phyloP scores from a whole-genome alignment of 2,888 invertebrate genomes.

The Neoscelio sp. region DNA sequence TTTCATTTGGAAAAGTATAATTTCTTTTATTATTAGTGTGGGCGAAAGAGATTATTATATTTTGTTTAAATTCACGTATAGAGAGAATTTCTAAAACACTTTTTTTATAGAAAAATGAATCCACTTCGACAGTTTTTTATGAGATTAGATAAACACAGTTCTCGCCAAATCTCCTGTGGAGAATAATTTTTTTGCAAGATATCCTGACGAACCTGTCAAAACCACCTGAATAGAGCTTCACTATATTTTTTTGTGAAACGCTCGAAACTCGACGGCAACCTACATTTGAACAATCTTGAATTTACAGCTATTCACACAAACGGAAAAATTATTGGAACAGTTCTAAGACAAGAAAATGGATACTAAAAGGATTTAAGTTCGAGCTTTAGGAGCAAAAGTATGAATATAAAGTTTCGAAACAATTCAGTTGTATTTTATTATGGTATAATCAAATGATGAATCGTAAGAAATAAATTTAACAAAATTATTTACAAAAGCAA shows the following conservation, averaged over 20 bases:
- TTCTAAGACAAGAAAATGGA: not conserved
- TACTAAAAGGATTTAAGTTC: not conserved
- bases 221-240: not conserved
- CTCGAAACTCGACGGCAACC: conserved; percentile 22
- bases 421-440: not conserved
- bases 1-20: no score
- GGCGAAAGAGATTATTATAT: no score
- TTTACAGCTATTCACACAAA: conserved; percentile 1
- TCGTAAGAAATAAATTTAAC: no score
- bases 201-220: not conserved
- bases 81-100: conserved; percentile 6
- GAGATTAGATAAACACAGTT: conserved; percentile 15
- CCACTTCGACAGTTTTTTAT: conserved; percentile 14
- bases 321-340: conserved; percentile 16
- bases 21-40: no score
- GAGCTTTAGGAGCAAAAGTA: no score
- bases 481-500: not conserved
- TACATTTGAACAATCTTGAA: conserved; percentile 31
- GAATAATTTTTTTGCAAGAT: conserved; percentile 27
- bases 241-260: conserved; percentile 13
- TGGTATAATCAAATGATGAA: no score
- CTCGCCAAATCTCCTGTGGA: conserved; percentile 7
- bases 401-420: no score
- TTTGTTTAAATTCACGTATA: no score
- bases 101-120: conserved; percentile 4